phyloP scores from a whole-genome alignment of 2,113 vertebrate species.

The Erythrolamprus reginae region DNA sequence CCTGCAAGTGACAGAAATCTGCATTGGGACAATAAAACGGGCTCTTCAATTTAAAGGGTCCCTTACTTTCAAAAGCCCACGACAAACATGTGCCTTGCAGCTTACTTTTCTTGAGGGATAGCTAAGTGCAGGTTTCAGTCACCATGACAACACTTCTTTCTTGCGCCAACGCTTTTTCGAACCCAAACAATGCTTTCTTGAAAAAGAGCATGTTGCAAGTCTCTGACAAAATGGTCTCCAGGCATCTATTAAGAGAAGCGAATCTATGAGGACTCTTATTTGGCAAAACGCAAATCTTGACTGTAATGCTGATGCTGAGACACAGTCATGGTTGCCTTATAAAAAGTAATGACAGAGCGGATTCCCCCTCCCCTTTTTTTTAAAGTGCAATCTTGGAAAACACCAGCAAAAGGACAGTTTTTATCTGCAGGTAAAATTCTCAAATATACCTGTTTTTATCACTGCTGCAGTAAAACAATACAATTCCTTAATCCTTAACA shows the following conservation, averaged over 20 bases:
- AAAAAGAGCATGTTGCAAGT: conserved; percentile 61
- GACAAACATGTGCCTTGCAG: conserved; percentile 68
- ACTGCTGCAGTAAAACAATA: neutral
- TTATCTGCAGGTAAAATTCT: neutral
- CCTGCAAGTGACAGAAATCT: conserved; percentile 71
- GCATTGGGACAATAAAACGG: conserved; percentile 66
- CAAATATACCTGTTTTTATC: neutral
- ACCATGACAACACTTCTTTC: conserved; percentile 70
- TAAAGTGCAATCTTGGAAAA: neutral
- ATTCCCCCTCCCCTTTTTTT: no score
- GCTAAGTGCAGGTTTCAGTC: conserved; percentile 66
- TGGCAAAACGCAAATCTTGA: conserved; percentile 55
- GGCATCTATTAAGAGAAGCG: conserved; percentile 55
- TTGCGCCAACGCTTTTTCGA: conserved; percentile 63
- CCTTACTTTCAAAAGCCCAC: conserved; percentile 62
- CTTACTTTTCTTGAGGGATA: conserved; percentile 65
- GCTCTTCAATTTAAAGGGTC: conserved; percentile 67
- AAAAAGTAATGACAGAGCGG: neutral
- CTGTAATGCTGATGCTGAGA: conserved; percentile 32
- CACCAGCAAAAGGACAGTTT: neutral
- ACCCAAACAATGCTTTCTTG: conserved; percentile 64
- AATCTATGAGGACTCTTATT: conserved; percentile 59
- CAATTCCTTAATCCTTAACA: neutral
- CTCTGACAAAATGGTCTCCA: conserved; percentile 58
- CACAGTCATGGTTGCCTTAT: conserved; percentile 25